A percentile compares a stretch with the other conserved stretches of the same genome.
These are phyloP conservation scores for Rallus crepitans DNA, from an alignment of 2,797 vertebrate genomes.

Conservation along the genomic window DNA sequence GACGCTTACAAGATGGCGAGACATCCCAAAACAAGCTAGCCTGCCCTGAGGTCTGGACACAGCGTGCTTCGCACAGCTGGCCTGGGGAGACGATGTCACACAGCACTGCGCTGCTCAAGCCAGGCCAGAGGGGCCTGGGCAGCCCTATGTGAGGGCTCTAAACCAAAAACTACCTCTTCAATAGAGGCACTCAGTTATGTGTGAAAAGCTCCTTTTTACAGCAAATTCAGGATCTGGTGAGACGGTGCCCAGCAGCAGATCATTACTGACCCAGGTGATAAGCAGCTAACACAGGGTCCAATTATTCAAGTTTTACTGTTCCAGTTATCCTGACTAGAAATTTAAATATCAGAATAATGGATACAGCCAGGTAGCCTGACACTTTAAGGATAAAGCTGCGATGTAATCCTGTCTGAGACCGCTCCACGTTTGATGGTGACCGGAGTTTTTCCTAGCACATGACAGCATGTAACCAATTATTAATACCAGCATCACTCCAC, in stretches of 20 bases:
- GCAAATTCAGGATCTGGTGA: neutral
- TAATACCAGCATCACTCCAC: slow-evolving; percentile 29
- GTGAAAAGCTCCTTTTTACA: neutral
- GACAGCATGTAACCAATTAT: slow-evolving; percentile 47
- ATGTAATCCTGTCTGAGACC: neutral
- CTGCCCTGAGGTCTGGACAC: neutral
- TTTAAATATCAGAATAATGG: neutral
- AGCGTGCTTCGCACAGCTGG: too few relatives aligned
- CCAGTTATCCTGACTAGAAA: neutral
- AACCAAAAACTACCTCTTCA: neutral
- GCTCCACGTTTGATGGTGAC: neutral
- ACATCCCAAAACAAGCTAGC: neutral
- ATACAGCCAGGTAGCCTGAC: neutral
- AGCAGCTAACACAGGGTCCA: neutral
- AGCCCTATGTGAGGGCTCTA: neutral
- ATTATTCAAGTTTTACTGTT: neutral
- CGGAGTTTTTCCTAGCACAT: neutral
- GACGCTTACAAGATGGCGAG: neutral
- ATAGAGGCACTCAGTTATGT: neutral
- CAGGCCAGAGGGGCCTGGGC: neutral
- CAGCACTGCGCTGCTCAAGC: neutral
- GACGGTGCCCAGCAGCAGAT: neutral
- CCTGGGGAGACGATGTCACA: accelerated
- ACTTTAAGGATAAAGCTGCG: neutral
- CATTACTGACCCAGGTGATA: neutral